These are phyloP conservation scores for Tyrannus savana DNA, from an alignment of 2,113 vertebrate genomes.

Conservation along the genomic window DNA sequence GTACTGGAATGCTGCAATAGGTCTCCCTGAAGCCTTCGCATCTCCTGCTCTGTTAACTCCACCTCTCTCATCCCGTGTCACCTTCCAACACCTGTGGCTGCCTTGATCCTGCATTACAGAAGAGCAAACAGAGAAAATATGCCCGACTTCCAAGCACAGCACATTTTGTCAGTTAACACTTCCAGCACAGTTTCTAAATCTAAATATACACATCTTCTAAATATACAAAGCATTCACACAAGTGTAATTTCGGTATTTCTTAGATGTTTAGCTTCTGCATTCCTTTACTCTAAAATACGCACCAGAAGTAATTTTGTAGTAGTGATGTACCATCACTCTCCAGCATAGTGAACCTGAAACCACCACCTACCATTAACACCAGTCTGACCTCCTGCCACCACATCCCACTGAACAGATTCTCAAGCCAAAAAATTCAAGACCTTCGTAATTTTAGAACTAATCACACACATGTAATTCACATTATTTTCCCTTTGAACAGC, in stretches of 20 bases:
- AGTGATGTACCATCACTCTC: neutral
- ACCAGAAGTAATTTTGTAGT: neutral
- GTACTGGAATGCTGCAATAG: neutral
- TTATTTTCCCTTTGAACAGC: neutral
- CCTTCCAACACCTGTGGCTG: neutral
- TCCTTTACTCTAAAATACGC: neutral
- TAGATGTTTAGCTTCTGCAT: neutral
- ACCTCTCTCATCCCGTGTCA: neutral
- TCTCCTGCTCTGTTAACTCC: neutral
- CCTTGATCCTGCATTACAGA: neutral
- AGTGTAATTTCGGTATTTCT: neutral
- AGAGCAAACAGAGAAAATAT: neutral
- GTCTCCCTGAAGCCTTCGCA: neutral
- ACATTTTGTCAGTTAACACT: neutral
- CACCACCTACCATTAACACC: accelerated
- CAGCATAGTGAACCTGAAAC: neutral
- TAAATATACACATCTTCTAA: neutral
- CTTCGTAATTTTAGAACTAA: neutral
- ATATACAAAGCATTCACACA: neutral
- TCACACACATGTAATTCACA: neutral
- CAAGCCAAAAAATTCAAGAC: neutral
- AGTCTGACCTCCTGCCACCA: neutral
- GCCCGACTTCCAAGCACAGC: accelerated
- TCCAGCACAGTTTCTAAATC: neutral
- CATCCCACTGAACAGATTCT: neutral